phyloP scores from a whole-genome alignment of 2,797 vertebrate species.

The Pseudocheirus occidentalis region DNA sequence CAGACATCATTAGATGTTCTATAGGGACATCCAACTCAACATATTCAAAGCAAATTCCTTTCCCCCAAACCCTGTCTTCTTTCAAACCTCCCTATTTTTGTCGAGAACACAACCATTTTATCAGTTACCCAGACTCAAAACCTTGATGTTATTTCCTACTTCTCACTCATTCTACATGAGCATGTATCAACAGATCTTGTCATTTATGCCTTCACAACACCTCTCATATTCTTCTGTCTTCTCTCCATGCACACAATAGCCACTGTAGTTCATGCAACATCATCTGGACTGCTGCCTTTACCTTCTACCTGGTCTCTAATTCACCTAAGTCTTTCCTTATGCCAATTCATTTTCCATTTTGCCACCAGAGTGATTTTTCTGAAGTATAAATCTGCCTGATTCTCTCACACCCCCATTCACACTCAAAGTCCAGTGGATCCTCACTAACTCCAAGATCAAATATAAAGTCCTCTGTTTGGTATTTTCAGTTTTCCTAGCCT shows the following conservation, averaged over 20 bases:
- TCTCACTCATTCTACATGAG: too few relatives aligned
- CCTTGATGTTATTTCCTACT: too few relatives aligned
- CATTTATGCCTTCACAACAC: background rate
- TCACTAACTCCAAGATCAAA: background rate
- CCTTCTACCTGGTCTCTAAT: background rate
- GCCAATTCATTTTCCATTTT: background rate
- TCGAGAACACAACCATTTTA: too few relatives aligned
- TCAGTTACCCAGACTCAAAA: too few relatives aligned
- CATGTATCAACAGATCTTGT: background rate
- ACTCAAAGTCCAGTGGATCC: background rate
- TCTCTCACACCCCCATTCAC: background rate
- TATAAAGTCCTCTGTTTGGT: background rate
- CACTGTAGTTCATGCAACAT: background rate
- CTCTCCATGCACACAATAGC: background rate
- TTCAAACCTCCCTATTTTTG: too few relatives aligned
- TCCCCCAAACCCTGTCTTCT: too few relatives aligned
- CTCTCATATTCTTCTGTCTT: background rate
- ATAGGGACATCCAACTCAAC: too few relatives aligned
- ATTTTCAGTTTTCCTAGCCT: background rate
- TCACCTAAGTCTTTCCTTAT: background rate
- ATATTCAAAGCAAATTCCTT: too few relatives aligned
- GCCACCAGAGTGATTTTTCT: background rate
- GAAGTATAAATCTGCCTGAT: background rate
- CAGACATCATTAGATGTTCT: too few relatives aligned
- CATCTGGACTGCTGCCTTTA: background rate